These are phyloP conservation scores for Butorides virescens DNA, from an alignment of 2,113 vertebrate species.

Conservation along the genomic window DNA sequence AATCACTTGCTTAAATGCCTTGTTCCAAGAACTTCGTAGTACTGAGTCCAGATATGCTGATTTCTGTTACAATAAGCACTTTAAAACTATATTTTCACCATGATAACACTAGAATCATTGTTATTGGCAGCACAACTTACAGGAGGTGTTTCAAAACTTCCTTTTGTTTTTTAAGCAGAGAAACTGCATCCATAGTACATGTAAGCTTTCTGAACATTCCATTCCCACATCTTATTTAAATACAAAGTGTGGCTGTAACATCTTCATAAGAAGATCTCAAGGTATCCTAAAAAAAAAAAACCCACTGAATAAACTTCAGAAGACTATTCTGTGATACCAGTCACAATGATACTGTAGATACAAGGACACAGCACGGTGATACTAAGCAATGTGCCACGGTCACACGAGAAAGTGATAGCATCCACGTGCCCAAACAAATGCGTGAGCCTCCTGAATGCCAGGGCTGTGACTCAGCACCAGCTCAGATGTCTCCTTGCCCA, in stretches of 20 bases:
- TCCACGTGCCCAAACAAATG: neutral
- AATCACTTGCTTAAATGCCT: neutral
- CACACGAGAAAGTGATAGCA: neutral
- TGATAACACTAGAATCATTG: neutral
- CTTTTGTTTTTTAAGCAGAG: neutral
- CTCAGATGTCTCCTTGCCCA: neutral
- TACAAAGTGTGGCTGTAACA: neutral
- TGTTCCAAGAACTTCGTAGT: neutral
- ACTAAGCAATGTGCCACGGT: neutral
- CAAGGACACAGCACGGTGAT: neutral
- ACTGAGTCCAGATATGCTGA: neutral
- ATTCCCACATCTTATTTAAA: neutral
- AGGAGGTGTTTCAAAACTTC: neutral
- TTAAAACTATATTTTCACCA: neutral
- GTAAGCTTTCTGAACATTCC: neutral
- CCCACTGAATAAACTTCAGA: neutral
- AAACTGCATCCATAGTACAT: neutral
- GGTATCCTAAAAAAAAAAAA: neutral
- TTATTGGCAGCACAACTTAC: neutral
- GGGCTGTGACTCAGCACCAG: neutral
- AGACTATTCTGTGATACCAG: neutral
- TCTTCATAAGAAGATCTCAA: neutral
- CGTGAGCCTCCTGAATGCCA: neutral
- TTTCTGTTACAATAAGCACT: neutral
- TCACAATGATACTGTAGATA: neutral